Evolutionary conservation across 2,797 vertebrate species (phyloP), one percentile per base, ranked within the genome.

Genomic region (Bradypodion pumilum): DNA sequence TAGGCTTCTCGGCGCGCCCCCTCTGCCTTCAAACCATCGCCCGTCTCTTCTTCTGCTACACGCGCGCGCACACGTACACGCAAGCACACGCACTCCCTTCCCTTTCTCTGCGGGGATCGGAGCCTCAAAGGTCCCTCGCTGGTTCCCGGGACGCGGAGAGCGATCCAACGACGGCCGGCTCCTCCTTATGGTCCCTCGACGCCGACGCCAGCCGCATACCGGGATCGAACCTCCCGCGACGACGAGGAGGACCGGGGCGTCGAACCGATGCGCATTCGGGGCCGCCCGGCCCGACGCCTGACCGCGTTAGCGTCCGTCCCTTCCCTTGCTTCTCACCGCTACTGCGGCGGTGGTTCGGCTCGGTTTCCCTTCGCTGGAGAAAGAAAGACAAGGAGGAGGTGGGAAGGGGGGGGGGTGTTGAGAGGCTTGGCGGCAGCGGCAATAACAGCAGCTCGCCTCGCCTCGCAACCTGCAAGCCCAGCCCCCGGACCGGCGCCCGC

Each of bases 1-100:
- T 72, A 85, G 52, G 88, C 92, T 81, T 90, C 92, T 87, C 66
- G 89, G 90, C 56, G 89, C 91, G 89, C 89, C 91, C 88, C 25
- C 7, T 63, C n/a, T 42, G 52, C 66, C 46, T 37, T 4, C 10
- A n/a, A 65, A n/a, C 9, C 63, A 7, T n/a, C 27, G 29, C 21
- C 63, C 12, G 9, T 12, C 32, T 68, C 60, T 80, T 70, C 84
- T 83, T 89, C 85, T 7, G 46, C 46, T 12, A 49, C 46, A 49
- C 46, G 46, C 46, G 3, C 52, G 15, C 5, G n/a, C n/a, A n/a
- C n/a, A n/a, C n/a, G n/a, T n/a, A n/a, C n/a, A n/a, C n/a, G n/a
- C n/a, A n/a, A n/a, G n/a, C n/a, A n/a, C n/a, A n/a, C n/a, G n/a
- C n/a, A n/a, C n/a, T n/a, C n/a, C n/a, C n/a, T n/a, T n/a, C n/a